Base-by-base conservation (phyloP, 1,140 invertebrate genomes). In the Ooceraea biroi region DNA sequence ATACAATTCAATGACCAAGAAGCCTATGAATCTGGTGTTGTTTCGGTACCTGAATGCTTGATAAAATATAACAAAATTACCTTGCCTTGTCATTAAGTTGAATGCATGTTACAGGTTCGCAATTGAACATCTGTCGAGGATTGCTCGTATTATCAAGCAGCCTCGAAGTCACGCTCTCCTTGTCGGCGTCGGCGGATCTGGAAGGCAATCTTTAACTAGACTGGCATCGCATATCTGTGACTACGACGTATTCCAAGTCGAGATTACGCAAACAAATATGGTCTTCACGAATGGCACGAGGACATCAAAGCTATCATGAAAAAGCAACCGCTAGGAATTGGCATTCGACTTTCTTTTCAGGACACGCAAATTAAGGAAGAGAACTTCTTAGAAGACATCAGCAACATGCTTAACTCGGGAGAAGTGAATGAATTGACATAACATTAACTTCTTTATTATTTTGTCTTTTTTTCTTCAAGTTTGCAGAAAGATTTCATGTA, bases 1-100 rank as follows among this genome's bases (percentile, higher is more conserved):
- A 91, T 99, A 97, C 90, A 99, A 99, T 92, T 98, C 98, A 82
- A 98, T 99, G 97, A 98, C 97, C 25, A 99, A 99, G 92, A 99
- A 99, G 91, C 98, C 98, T 0, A 99, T 99, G 98, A 98, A 98
- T 95, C 95, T 99, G 60, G 98, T 99, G 3, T 94, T 99, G 30
- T 99, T 99, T 93, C 97, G 97, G 97, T 97, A 93, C 1, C 55
- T 22, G 27, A 0, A 3, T n/a, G n/a, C 36, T 61, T 48, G 10
- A 1, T 22, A 41, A 36, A 60, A 36, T 82, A 14, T 69, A 25
- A 7, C 41, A 50, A 11, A 60, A 30, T 61, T 44, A 50, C 50
- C 8, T 8, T 8, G 10, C 11, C 14, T 83, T 36, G 4, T 57
- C 36, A 8, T 12, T 80, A 58, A 65, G 55, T 46, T 63, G 10